A percentile compares a stretch with the other conserved stretches of the same genome.
These are phyloP conservation scores for Albula glossodonta DNA, from an alignment of 2,113 vertebrate species.

Conservation along the genomic window DNA sequence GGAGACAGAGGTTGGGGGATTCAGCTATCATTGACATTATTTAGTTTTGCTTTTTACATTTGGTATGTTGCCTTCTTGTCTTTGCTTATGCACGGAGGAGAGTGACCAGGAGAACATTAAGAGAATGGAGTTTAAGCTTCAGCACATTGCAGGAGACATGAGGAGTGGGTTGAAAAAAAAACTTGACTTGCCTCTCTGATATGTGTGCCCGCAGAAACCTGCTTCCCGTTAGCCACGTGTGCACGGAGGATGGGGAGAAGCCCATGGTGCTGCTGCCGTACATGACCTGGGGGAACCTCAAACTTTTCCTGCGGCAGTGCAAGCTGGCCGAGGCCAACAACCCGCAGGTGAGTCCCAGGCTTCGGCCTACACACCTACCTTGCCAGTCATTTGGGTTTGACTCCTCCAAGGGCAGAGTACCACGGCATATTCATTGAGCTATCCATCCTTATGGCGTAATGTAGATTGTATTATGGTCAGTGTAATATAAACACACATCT, in stretches of 20 bases:
- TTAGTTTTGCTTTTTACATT: not conserved
- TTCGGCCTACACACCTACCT: not conserved
- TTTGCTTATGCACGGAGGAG: too few relatives aligned
- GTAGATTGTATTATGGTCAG: not conserved
- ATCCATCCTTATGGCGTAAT: too few relatives aligned
- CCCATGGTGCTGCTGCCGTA: conserved; percentile 95
- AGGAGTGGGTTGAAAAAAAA: not conserved
- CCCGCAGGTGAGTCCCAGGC: conserved; percentile 83
- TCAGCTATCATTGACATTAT: not conserved
- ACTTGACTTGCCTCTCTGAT: not conserved
- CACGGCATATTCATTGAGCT: too few relatives aligned
- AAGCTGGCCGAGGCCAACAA: conserved; percentile 98
- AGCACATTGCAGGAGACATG: not conserved
- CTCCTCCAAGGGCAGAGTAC: too few relatives aligned
- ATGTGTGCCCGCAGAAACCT: conserved; percentile 78
- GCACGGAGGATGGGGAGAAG: conserved; percentile 94
- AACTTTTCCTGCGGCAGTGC: conserved; percentile 95
- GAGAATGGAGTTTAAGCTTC: too few relatives aligned
- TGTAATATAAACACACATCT: not conserved
- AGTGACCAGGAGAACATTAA: too few relatives aligned
- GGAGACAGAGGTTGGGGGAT: not conserved
- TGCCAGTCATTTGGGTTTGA: not conserved
- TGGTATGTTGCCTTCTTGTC: too few relatives aligned
- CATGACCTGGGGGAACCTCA: conserved; percentile 98
- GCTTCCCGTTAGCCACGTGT: conserved; percentile 91